A percentile compares a stretch with the other conserved stretches of the same genome.
Evolutionary conservation across 2,888 invertebrate genomes (phyloP).

Genomic region (Meloe dianella): DNA sequence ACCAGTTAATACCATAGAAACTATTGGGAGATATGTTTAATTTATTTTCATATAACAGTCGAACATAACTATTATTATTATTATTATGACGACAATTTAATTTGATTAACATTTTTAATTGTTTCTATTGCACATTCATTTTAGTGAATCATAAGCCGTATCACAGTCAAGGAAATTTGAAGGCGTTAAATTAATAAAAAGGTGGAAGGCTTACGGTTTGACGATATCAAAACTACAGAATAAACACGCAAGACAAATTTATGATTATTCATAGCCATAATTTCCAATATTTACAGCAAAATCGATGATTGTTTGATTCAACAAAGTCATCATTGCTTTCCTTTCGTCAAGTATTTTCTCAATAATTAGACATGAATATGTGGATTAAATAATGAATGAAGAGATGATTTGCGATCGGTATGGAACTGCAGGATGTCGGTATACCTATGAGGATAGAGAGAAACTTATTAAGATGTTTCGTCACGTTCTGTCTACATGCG

Average conservation of each 20-base stretch:
- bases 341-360: no score
- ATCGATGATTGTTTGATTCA: no score
- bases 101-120: not conserved
- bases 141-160: no score
- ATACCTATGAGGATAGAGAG: not conserved
- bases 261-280: no score
- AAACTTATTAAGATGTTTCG: constrained; percentile 35
- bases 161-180: no score
- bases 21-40: not conserved
- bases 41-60: not conserved
- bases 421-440: not conserved
- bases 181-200: no score
- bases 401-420: not conserved
- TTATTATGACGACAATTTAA: not conserved
- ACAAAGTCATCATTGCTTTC: no score
- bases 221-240: no score
- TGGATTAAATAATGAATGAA: not conserved
- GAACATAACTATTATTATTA: not conserved
- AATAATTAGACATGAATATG: not conserved
- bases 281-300: no score
- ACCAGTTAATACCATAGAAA: not conserved
- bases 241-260: no score
- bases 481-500: constrained; percentile 45
- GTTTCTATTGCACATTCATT: not conserved
- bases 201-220: no score